Conservation (phyloP, 2,888 invertebrate species). For the Apodemia mormo region DNA sequence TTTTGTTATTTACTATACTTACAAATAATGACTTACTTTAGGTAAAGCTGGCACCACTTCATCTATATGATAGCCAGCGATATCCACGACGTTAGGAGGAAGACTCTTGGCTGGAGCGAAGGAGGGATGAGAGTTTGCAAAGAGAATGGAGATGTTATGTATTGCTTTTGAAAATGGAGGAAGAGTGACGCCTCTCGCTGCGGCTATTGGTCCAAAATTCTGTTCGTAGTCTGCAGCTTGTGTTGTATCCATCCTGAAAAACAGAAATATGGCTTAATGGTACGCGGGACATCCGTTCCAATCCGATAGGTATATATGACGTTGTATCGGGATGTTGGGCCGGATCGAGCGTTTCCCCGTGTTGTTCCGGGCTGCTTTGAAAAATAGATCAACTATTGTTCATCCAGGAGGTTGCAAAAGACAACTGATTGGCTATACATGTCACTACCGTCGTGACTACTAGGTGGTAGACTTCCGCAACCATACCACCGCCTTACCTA, state of each 20-base stretch:
- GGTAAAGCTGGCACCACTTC: slow-evolving; percentile 49
- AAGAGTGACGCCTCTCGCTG: slow-evolving; percentile 44
- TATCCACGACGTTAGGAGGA: slow-evolving; percentile 55
- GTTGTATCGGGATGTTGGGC: too few relatives aligned
- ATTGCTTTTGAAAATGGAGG: slow-evolving; percentile 45
- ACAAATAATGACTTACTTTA: slow-evolving; percentile 48
- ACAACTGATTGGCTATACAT: too few relatives aligned
- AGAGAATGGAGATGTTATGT: slow-evolving; percentile 50
- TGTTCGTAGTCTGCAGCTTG: slow-evolving; percentile 38
- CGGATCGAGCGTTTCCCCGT: too few relatives aligned
- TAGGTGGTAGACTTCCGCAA: too few relatives aligned
- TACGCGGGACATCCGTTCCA: too few relatives aligned
- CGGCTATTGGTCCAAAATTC: slow-evolving; percentile 46
- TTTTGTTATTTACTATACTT: too few relatives aligned
- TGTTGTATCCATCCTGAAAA: slow-evolving; percentile 3
- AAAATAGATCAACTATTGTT: too few relatives aligned
- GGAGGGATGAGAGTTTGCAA: slow-evolving; percentile 56
- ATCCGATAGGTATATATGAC: too few relatives aligned
- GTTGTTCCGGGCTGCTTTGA: too few relatives aligned
- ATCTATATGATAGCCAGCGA: slow-evolving; percentile 59
- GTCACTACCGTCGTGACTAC: too few relatives aligned
- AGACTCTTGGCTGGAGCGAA: slow-evolving; percentile 44
- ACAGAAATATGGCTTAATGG: not conserved
- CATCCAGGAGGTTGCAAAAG: too few relatives aligned
- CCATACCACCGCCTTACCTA: too few relatives aligned